Percentiles rank a stretch among this genome's conserved stretches.
Conservation (phyloP, 1,140 invertebrate species). For the Procambarus clarkii region DNA sequence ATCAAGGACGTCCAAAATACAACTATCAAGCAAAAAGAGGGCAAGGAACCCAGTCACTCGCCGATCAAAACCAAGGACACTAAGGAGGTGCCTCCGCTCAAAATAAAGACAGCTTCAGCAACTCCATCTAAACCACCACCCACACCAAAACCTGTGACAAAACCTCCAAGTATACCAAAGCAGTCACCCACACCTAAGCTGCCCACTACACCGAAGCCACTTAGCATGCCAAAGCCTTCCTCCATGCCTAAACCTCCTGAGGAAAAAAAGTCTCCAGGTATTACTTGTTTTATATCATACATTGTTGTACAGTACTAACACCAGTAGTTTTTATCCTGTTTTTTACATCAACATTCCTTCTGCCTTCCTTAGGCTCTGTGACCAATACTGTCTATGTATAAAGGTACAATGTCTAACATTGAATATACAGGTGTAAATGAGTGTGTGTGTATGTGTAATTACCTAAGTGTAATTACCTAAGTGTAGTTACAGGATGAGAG, state of each 20-base stretch:
- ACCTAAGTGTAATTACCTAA: neutral
- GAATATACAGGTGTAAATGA: neutral
- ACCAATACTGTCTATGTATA: too few relatives aligned
- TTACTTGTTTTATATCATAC: neutral
- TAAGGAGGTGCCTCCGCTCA: constrained; percentile 54
- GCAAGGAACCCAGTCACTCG: constrained; percentile 23
- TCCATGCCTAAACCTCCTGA: constrained; percentile 36
- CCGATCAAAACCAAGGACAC: constrained; percentile 38
- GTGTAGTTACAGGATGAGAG: too few relatives aligned
- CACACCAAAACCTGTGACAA: neutral
- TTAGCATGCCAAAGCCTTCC: neutral
- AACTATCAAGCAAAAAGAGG: constrained; percentile 33
- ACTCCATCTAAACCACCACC: neutral
- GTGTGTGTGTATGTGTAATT: neutral
- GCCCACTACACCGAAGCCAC: constrained; percentile 15
- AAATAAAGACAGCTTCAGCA: constrained; percentile 43
- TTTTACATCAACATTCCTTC: too few relatives aligned
- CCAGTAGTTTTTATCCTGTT: too few relatives aligned
- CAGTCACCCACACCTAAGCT: constrained; percentile 27
- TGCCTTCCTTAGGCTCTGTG: too few relatives aligned
- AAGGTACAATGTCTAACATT: too few relatives aligned
- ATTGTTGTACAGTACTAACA: too few relatives aligned
- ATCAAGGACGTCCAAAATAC: constrained; percentile 53
- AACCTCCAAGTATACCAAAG: constrained; percentile 10
- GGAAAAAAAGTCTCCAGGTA: constrained; percentile 57